Evolutionary conservation across 2,113 vertebrate species (phyloP).

Genomic region (Balaenoptera acutorostrata): DNA sequence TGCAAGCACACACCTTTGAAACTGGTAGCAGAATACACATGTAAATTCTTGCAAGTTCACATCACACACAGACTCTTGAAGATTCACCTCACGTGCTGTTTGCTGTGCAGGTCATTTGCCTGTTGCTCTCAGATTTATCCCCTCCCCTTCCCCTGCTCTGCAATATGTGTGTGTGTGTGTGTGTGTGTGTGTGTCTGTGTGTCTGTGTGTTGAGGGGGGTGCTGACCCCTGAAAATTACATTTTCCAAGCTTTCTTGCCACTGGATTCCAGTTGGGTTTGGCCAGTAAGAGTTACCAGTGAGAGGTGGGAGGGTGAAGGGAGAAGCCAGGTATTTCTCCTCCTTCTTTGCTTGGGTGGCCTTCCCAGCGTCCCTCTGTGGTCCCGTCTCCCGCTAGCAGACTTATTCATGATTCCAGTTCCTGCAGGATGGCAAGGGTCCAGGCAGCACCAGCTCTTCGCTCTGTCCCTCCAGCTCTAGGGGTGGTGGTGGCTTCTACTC

Average conservation of each 20-base stretch:
- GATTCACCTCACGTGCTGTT: neutral
- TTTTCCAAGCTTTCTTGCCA: neutral
- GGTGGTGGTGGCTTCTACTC: neutral
- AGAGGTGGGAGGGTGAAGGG: neutral
- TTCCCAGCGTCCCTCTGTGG: neutral
- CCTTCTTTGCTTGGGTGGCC: neutral
- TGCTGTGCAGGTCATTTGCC: neutral
- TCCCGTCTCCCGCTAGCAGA: too few relatives aligned
- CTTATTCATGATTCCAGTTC: neutral
- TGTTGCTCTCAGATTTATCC: neutral
- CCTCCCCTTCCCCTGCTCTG: neutral
- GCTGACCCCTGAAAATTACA: neutral
- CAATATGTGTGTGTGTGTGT: accelerated
- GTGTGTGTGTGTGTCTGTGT: neutral
- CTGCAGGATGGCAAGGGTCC: neutral
- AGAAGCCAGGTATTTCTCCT: neutral
- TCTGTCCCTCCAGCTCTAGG: neutral
- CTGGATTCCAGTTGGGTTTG: neutral
- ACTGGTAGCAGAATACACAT: accelerated
- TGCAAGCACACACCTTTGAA: neutral
- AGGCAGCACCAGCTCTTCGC: neutral
- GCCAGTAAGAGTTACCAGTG: neutral
- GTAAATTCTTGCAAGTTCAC: neutral
- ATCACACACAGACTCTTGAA: neutral
- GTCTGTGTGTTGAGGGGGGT: neutral